Conservation (phyloP, 2,797 vertebrate species). For the Oophaga sylvatica region DNA sequence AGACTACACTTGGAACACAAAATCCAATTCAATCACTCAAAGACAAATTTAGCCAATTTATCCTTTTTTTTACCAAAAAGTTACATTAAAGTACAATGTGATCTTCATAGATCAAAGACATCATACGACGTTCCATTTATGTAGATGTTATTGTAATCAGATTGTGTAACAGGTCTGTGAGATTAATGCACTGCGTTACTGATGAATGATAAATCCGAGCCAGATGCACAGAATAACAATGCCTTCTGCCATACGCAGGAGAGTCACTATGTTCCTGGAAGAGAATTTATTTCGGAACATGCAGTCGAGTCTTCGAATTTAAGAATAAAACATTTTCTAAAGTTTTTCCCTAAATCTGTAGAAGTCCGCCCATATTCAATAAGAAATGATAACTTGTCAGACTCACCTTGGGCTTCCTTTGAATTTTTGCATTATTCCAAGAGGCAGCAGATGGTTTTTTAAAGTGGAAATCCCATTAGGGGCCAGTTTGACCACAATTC, state of each 20-base stretch:
- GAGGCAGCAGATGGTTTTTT: neutral
- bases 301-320: neutral
- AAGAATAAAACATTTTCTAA: neutral
- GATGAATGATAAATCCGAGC: constrained; percentile 16
- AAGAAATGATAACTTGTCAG: neutral
- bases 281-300: constrained; percentile 28
- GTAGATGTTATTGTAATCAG: constrained; percentile 20
- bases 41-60: neutral
- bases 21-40: neutral
- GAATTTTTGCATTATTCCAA: neutral
- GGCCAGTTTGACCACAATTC: too few relatives aligned
- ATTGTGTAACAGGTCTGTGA: constrained; percentile 11
- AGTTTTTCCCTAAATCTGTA: constrained; percentile 5
- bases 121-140: neutral
- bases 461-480: neutral
- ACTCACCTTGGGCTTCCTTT: neutral
- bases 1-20: neutral
- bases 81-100: neutral
- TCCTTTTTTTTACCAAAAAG: neutral
- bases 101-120: neutral
- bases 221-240: constrained; percentile 1
- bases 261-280: neutral
- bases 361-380: neutral
- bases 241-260: neutral
- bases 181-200: constrained; percentile 6